Base-by-base conservation (phyloP, 2,113 vertebrate species). In the Dicentrarchus labrax region DNA sequence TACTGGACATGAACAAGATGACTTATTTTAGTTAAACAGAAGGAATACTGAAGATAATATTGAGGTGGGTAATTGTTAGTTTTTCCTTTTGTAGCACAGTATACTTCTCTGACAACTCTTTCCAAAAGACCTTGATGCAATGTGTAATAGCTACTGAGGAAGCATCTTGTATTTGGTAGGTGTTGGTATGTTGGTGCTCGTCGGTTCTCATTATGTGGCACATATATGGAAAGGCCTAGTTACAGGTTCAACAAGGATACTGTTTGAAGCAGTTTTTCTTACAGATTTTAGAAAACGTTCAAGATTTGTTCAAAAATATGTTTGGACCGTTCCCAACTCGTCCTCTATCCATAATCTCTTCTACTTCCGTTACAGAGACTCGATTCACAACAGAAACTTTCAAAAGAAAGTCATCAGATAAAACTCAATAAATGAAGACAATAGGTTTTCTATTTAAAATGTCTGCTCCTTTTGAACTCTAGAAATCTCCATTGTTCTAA, bases 401-500 rank as follows among this genome's bases (percentile, higher is more conserved):
- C 4, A 2, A 54, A 50, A 8, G 4, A 62, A 68, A 68, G 30
- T 3, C 30, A 19, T 1, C 30, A 53, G 22, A 30, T 41, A n/a
- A 48, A 48, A 16, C 41, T 24, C n/a, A 16, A 19, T 13, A 68
- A 39, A 15, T 1, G 2, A 61, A 69, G 24, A 48, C 50, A 8
- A 45, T 24, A 22, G 48, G n/a, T 71, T 77, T 72, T 80, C 43
- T 30, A n/a, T 77, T 82, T 56, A 56, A 81, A 8, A 22, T 61
- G 45, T 76, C 43, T 60, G 6, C 51, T n/a, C 22, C n/a, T 8
- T 22, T 72, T 74, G 86, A 90, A 85, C 87, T 85, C 80, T 75
- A 75, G 80, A 94, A 82, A 93, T 86, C 56, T 21, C 86, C 65
- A 91, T 91, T 89, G 91, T 92, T 88, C 70, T 51, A 16, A 54